Conservation (phyloP, 2,797 vertebrate genomes). For the Distichodus sexfasciatus region DNA sequence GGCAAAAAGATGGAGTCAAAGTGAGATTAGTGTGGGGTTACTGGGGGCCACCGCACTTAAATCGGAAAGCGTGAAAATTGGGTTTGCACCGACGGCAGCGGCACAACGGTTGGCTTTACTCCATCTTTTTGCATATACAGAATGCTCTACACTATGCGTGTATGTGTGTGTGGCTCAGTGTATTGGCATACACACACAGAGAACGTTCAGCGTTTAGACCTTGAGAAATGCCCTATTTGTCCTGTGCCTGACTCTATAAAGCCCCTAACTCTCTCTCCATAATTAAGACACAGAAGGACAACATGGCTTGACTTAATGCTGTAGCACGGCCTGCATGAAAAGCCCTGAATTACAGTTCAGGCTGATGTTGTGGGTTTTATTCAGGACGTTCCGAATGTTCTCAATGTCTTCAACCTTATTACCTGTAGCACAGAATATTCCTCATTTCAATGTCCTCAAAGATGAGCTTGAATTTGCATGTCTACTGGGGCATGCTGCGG, state of each 20-base stretch:
- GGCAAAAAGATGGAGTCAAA: constrained; percentile 73
- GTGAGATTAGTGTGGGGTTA: constrained; percentile 73
- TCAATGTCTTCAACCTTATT: not conserved
- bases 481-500: not conserved
- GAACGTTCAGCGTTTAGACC: constrained; percentile 66
- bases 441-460: not conserved
- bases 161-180: constrained; percentile 6
- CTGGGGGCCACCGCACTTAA: constrained; percentile 73
- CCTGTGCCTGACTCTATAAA: constrained; percentile 60
- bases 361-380: constrained; percentile 7
- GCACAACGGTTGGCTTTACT: constrained; percentile 73
- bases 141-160: constrained; percentile 53
- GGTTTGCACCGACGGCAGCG: constrained; percentile 79
- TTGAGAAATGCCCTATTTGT: constrained; percentile 75
- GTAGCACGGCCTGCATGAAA: not conserved
- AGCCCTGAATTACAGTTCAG: constrained; percentile 7
- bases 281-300: constrained; percentile 15
- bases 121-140: constrained; percentile 74
- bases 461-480: not conserved
- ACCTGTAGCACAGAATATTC: not conserved
- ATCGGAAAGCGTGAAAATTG: constrained; percentile 75
- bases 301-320: constrained; percentile 1
- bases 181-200: constrained; percentile 53
- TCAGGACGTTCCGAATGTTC: not conserved
- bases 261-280: constrained; percentile 47